Evolutionary conservation across 2,113 vertebrate genomes (phyloP), one percentile per base, ranked within the genome.

Genomic region (Octodon degus): DNA sequence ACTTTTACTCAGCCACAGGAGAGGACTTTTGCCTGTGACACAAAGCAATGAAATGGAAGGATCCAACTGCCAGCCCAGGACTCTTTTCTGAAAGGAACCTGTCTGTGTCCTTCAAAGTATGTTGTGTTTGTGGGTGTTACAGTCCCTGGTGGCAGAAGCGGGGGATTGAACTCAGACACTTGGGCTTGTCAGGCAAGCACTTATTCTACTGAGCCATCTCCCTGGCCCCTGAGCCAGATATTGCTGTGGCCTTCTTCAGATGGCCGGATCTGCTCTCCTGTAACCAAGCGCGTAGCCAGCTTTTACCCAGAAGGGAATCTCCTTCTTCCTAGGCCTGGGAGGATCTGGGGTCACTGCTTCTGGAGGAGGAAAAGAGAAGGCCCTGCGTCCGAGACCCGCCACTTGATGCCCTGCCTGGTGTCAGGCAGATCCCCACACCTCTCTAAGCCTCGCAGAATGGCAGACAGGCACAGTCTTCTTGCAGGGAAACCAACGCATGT

Each of bases 61-160:
- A 53, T 55, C 37, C 43, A 47, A 47, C 43, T 94, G 30, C 63
- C 32, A n/a, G 19, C 53, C 53, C 87, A 84, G 80, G 91, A 89
- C 62, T 72, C 62, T 65, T 94, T 79, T 90, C 50, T 50, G 62
- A 94, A 94, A 92, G 43, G 95, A 68, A 34, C 68, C 50, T 63
- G 30, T 53, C 50, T 63, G 30, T 53, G 50, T 67, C 89, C 80
- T 87, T n/a, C 72, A 85, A 58, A 93, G 63, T 86, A 70, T 25
- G 89, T 58, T 55, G 76, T 53, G 16, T n/a, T 88, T n/a, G 16
- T 62, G 8, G 20, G 11, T 55, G 24, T n/a, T 60, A 53, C 63
- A 47, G 67, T n/a, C 20, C 24, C 58, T 72, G 30, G 0, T 68
- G 34, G 63, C n/a, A n/a, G n/a, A n/a, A n/a, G n/a, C n/a, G 43